Evolutionary conservation across 2,113 vertebrate species (phyloP).

Genomic region (Ranitomeya variabilis): DNA sequence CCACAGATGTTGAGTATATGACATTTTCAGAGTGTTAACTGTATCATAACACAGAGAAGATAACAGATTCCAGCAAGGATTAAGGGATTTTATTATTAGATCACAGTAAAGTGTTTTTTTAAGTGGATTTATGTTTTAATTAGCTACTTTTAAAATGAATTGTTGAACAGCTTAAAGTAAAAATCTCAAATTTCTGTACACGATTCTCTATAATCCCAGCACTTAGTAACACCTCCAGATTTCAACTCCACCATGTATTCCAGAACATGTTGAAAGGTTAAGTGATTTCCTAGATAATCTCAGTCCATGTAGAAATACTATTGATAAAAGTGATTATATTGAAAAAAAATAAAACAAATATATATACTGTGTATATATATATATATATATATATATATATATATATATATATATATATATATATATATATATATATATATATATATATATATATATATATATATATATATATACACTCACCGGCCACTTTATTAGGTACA

Average conservation of each 20-base stretch:
- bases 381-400: no score
- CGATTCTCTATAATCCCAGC: not conserved
- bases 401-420: no score
- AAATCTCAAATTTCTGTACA: not conserved
- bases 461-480: no score
- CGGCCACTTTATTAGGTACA: no score
- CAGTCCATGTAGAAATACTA: not conserved
- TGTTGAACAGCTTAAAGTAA: not conserved
- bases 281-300: not conserved
- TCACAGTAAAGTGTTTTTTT: not conserved
- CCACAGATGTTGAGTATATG: not conserved
- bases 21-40: not conserved
- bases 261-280: not conserved
- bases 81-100: not conserved
- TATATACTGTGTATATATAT: no score
- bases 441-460: no score
- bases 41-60: no score
- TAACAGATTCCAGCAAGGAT: not conserved
- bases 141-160: not conserved
- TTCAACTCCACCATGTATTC: not conserved
- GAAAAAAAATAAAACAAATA: not conserved
- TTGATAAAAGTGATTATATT: not conserved
- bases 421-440: no score
- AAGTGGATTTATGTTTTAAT: not conserved
- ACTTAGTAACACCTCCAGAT: constrained; percentile 9